A percentile compares a stretch with the other conserved stretches of the same genome.
Evolutionary conservation across 1,140 invertebrate species (phyloP).

Genomic region (Nephotettix cincticeps): DNA sequence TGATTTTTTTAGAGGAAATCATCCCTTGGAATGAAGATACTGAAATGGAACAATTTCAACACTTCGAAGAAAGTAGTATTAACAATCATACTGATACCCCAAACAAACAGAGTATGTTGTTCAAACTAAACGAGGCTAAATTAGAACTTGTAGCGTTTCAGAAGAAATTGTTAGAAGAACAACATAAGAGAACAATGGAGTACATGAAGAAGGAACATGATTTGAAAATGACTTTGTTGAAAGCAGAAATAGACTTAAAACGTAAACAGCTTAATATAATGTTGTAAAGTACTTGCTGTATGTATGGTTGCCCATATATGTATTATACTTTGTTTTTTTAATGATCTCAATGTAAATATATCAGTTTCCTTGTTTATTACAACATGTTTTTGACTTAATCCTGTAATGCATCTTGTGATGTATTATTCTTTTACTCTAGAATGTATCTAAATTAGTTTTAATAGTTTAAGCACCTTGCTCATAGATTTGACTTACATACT

Average conservation of each 20-base stretch:
- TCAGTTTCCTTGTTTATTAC: neutral
- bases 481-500: no score
- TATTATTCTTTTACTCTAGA: no score
- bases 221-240: slow-evolving; percentile 5
- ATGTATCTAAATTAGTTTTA: no score
- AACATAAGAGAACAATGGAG: neutral
- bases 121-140: neutral
- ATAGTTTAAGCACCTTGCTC: no score
- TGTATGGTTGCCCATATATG: no score
- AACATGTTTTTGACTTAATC: neutral
- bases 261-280: slow-evolving; percentile 5
- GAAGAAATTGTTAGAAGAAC: slow-evolving; percentile 5
- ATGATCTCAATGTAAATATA: slow-evolving; percentile 15
- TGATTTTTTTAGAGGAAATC: no score
- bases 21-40: no score
- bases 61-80: no score
- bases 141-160: neutral
- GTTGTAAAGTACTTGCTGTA: neutral
- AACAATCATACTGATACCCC: no score
- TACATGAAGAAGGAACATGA: slow-evolving; percentile 15
- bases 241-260: slow-evolving; percentile 2
- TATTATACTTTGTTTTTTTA: neutral
- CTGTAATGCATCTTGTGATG: no score
- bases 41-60: no score
- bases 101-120: no score